phyloP scores from a whole-genome alignment of 2,888 invertebrate genomes.

The Dolichopus griseipennis region DNA sequence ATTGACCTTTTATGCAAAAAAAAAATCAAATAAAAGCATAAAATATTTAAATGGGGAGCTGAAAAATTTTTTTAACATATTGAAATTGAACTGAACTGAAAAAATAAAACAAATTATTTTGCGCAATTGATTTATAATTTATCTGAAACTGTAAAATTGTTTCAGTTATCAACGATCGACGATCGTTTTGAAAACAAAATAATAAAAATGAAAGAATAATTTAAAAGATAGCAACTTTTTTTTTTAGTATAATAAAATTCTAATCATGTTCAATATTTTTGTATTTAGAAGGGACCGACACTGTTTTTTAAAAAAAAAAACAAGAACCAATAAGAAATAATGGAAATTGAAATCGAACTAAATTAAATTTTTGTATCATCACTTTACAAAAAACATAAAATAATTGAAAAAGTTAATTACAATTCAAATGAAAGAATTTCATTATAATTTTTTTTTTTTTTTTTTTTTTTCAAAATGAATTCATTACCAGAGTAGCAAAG shows the following conservation, averaged over 20 bases:
- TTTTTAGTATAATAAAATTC: background rate
- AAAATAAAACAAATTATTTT: background rate
- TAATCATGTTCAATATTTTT: background rate
- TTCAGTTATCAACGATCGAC: background rate
- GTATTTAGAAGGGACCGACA: background rate
- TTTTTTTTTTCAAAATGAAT: background rate
- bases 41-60: background rate
- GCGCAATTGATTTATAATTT: slow-evolving; percentile 3
- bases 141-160: background rate
- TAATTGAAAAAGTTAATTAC: slow-evolving; percentile 1
- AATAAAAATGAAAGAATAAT: background rate
- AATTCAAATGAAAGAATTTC: background rate
- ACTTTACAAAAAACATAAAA: background rate
- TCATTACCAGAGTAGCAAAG: background rate
- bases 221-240: too few species aligned
- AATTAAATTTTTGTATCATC: background rate
- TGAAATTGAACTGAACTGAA: background rate
- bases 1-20: slow-evolving; percentile 3
- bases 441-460: background rate
- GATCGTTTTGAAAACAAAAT: background rate
- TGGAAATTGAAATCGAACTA: background rate
- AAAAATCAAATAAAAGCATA: background rate
- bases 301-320: too few species aligned
- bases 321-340: too few species aligned
- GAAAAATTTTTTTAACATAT: background rate